Evolutionary conservation across 2,797 vertebrate species (phyloP), one percentile per base, ranked within the genome.

Genomic region (Capromys pilorides): DNA sequence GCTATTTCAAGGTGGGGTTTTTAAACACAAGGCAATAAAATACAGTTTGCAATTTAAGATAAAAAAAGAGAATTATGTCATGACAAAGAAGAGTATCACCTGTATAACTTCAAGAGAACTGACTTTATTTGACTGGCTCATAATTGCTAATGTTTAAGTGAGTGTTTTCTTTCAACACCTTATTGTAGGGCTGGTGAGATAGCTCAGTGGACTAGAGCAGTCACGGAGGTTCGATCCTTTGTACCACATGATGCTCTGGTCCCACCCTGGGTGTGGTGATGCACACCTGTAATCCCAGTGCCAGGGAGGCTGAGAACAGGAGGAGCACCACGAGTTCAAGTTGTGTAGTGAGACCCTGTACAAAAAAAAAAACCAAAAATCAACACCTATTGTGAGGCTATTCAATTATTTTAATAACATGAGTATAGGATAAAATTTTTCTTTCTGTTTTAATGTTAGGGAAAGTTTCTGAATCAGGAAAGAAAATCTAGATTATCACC

Each of bases 381-480:
- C 45, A 45, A 8, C 45, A 45, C 45, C 45, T 45, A 45, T 45
- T 83, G 24, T n/a, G 66, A 94, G 12, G 64, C 9, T 67, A 64
- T 54, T 86, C 51, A 67, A 33, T 95, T 87, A 83, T 94, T 87
- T 92, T 92, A 92, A 69, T 75, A 57, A 85, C 64, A 21, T 77
- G 88, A n/a, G 9, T 57, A 6, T 28, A 79, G 59, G 61, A 90
- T 94, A 88, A 88, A 19, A 80, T 51, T 61, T 83, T 73, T 93
- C 31, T 94, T 77, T 90, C 45, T 59, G 57, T 71, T 59, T 81
- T 66, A 59, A 45, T 93, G 88, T 80, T 54, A 39, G 45, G 69
- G 66, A 33, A 16, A 77, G 16, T 45, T 71, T 78, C 54, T 67
- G 19, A 81, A 85, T 73, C 59, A 73, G 59, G 61, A 88, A 84